Evolutionary conservation across 2,113 vertebrate genomes (phyloP).

Genomic region (Colinus virginianus): DNA sequence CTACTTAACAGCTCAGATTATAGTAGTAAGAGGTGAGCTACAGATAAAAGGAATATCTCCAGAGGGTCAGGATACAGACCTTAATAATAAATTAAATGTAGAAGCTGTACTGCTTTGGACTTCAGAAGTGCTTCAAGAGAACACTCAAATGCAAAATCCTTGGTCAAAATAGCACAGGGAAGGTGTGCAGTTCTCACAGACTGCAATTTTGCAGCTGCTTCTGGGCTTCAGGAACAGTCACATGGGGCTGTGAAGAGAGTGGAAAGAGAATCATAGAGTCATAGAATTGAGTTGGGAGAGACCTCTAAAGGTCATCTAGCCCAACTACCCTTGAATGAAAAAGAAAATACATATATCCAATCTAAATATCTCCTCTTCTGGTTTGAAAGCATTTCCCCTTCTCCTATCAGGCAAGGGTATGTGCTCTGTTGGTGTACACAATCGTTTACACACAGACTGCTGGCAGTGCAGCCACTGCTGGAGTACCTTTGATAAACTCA

Average conservation of each 20-base stretch:
- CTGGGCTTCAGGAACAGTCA: background rate
- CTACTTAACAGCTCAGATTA: background rate
- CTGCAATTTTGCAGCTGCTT: background rate
- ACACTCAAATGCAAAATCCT: accelerated
- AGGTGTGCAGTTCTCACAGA: accelerated
- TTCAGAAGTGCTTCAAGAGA: background rate
- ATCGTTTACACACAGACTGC: background rate
- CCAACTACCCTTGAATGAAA: no score
- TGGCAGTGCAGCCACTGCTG: background rate
- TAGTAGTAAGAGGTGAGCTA: background rate
- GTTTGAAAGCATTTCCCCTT: no score
- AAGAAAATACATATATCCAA: no score
- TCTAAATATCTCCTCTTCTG: no score
- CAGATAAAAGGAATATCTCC: background rate
- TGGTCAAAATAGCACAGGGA: background rate
- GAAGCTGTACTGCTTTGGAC: background rate
- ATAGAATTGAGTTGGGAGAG: no score
- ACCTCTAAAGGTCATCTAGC: no score
- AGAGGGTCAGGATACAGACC: background rate
- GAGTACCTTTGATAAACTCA: background rate
- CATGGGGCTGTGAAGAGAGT: accelerated
- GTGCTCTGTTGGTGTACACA: accelerated
- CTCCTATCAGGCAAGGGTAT: background rate
- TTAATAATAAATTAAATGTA: background rate
- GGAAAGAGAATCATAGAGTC: no score